These are phyloP conservation scores for Danio jaintianensis DNA, from an alignment of 2,797 vertebrate species.

Conservation along the genomic window DNA sequence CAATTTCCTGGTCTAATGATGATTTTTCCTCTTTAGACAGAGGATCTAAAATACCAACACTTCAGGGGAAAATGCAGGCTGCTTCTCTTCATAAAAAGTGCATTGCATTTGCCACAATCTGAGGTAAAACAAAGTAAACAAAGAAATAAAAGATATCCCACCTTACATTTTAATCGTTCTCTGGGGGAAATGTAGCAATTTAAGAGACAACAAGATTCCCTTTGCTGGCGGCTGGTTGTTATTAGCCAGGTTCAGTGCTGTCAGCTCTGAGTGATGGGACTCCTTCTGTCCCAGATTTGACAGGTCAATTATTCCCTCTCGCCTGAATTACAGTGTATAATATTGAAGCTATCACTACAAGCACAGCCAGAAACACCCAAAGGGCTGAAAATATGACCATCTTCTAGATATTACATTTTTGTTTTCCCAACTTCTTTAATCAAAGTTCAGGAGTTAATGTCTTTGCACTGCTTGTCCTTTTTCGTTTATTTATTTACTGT, in stretches of 20 bases:
- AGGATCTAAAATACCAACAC: background rate
- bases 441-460: slow-evolving; percentile 61
- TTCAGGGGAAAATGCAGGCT: background rate
- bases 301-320: slow-evolving; percentile 77
- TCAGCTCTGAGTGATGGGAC: slow-evolving; percentile 65
- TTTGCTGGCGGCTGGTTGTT: slow-evolving; percentile 39
- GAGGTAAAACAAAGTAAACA: slow-evolving; percentile 17
- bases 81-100: slow-evolving; percentile 16
- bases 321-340: slow-evolving; percentile 77
- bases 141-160: slow-evolving; percentile 40
- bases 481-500: background rate
- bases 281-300: slow-evolving; percentile 68
- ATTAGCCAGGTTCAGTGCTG: slow-evolving; percentile 38
- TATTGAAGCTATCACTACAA: slow-evolving; percentile 67
- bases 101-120: slow-evolving; percentile 21
- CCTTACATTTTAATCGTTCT: slow-evolving; percentile 60
- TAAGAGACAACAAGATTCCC: slow-evolving; percentile 59
- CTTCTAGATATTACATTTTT: slow-evolving; percentile 66
- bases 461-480: slow-evolving; percentile 19
- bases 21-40: background rate
- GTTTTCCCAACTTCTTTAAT: slow-evolving; percentile 55
- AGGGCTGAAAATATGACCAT: slow-evolving; percentile 52
- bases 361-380: slow-evolving; percentile 70
- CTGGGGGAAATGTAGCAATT: slow-evolving; percentile 71
- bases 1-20: background rate